Evolutionary conservation across 2,888 invertebrate species (phyloP), one percentile per base, ranked within the genome.

Genomic region (Eueremaeus valkanovi): DNA sequence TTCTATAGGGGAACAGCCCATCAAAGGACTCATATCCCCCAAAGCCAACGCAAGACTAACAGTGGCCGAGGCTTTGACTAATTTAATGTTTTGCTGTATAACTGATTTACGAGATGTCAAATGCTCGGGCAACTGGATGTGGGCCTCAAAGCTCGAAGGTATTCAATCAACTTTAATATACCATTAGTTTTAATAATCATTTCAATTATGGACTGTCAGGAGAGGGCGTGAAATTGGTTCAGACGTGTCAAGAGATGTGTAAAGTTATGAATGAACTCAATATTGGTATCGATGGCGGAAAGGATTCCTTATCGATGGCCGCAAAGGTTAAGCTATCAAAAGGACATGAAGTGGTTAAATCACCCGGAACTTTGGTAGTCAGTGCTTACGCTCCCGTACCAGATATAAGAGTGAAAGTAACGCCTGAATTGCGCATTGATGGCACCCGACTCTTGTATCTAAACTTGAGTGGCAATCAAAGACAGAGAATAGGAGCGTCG

Each of bases 41-140:
- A 89, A 87, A 0, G 90, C 92, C 18, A 97, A 97, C 72, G 97
- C 96, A 0, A 87, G 97, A 76, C 90, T 98, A 90, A 91, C 95
- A 0, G 92, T 99, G 0, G 94, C 92, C 0, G 99, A 99, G 84
- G 91, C 97, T 0, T 83, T 98, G 27, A 92, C 93, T 70, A 99
- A 99, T 84, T 86, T 99, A 79, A 95, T 91, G 77, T 89, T 89
- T 83, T 89, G 89, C n/a, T 84, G 83, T 51, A 87, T 90, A 76
- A 83, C 86, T 24, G 82, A 58, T 13, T 80, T 90, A 29, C 86
- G 90, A 84, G 98, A 99, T 84, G 90, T 98, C 0, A 99, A 98
- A 85, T 97, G 97, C 83, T 95, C 95, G 55, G 98, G 94, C n/a
- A 99, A 99, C 84, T 99, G 98, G 98, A 99, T 99, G 99, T 99